phyloP scores from a whole-genome alignment of 2,888 invertebrate species.

The Tyria jacobaeae region DNA sequence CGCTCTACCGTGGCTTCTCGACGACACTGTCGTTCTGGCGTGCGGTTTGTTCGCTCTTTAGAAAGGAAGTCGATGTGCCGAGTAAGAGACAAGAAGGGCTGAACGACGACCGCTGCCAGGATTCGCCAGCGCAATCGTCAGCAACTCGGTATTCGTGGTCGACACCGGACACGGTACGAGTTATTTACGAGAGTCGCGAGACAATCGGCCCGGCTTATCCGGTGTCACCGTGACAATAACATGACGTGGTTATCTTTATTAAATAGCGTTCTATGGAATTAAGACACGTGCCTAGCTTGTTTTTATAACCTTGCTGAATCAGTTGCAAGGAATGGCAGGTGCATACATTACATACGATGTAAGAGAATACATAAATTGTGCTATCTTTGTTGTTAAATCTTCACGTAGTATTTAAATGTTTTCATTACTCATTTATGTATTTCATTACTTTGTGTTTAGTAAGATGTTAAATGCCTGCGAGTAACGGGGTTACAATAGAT shows the following conservation, averaged over 20 bases:
- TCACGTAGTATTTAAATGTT: slow-evolving; percentile 33
- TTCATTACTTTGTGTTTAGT: slow-evolving; percentile 17
- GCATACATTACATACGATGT: slow-evolving; percentile 48
- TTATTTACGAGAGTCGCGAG: slow-evolving; percentile 84
- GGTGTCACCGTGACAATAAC: slow-evolving; percentile 82
- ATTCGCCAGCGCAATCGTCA: slow-evolving; percentile 68
- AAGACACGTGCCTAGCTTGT: slow-evolving; percentile 76
- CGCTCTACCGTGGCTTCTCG: slow-evolving; percentile 58
- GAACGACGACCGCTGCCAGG: slow-evolving; percentile 51
- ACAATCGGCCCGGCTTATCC: slow-evolving; percentile 85
- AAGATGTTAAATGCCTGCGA: slow-evolving; percentile 31
- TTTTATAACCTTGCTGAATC: slow-evolving; percentile 77
- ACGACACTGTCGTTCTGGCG: slow-evolving; percentile 44
- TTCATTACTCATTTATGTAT: too few relatives aligned
- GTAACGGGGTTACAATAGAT: slow-evolving; percentile 64
- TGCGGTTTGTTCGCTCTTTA: slow-evolving; percentile 36
- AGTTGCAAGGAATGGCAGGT: slow-evolving; percentile 63
- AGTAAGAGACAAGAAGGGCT: slow-evolving; percentile 46
- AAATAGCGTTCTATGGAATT: slow-evolving; percentile 79
- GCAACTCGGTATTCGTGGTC: slow-evolving; percentile 79
- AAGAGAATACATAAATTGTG: slow-evolving; percentile 51
- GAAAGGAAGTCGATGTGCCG: slow-evolving; percentile 39
- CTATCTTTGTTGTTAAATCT: slow-evolving; percentile 37
- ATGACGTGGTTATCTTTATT: slow-evolving; percentile 84
- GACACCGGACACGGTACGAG: slow-evolving; percentile 80